Evolutionary conservation across 2,888 invertebrate genomes (phyloP).

Genomic region (Barypeithes pellucidus): DNA sequence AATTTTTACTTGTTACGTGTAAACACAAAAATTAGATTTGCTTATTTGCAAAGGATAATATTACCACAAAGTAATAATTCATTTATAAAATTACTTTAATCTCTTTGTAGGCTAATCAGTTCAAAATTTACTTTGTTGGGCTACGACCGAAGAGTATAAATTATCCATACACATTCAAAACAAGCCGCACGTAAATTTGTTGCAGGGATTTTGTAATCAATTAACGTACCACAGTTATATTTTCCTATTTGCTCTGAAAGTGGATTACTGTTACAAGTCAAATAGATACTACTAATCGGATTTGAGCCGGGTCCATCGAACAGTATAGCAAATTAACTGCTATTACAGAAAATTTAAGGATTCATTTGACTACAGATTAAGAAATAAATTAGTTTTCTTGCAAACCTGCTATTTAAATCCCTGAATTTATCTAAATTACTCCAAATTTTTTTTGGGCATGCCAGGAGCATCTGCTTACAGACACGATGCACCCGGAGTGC

Average conservation of each 20-base stretch:
- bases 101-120: slow-evolving; percentile 40
- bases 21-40: background rate
- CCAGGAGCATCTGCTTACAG: too few species aligned
- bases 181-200: slow-evolving; percentile 45
- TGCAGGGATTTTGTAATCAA: slow-evolving; percentile 49
- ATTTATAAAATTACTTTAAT: slow-evolving; percentile 38
- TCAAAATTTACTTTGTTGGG: slow-evolving; percentile 40
- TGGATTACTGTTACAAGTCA: slow-evolving; percentile 41
- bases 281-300: slow-evolving; percentile 42
- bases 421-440: too few species aligned
- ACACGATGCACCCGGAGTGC: too few species aligned
- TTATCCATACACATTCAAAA: slow-evolving; percentile 45
- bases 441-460: too few species aligned
- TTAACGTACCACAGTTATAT: slow-evolving; percentile 45
- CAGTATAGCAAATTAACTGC: slow-evolving; percentile 11
- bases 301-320: slow-evolving; percentile 25
- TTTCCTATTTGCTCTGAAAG: slow-evolving; percentile 43
- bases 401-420: too few species aligned
- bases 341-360: background rate
- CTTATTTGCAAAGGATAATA: background rate
- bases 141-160: slow-evolving; percentile 45
- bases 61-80: slow-evolving; percentile 27
- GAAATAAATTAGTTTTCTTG: too few species aligned
- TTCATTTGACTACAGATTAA: background rate
- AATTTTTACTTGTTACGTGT: too few species aligned